Conservation (phyloP, 1,140 invertebrate species). For the Oncopodura yosiiana region DNA sequence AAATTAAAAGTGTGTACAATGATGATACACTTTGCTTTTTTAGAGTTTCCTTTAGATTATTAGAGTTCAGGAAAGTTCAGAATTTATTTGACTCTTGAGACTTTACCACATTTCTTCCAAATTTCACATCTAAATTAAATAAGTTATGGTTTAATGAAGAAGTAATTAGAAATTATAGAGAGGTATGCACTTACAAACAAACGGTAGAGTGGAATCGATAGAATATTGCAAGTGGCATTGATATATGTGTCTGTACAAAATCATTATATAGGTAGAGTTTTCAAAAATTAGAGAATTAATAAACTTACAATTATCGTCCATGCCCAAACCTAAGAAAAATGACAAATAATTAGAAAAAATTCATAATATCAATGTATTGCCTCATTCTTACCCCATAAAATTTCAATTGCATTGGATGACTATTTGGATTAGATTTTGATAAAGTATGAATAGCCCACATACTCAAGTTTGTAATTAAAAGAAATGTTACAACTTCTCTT, state of each 20-base stretch:
- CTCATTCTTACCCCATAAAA: slow-evolving; percentile 56
- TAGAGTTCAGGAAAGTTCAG: no score
- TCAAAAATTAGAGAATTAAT: not conserved
- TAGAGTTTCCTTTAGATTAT: no score
- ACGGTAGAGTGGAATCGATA: slow-evolving; percentile 66
- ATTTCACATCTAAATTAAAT: no score
- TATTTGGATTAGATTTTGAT: slow-evolving; percentile 70
- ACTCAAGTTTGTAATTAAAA: slow-evolving; percentile 72
- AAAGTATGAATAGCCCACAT: slow-evolving; percentile 77
- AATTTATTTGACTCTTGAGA: no score
- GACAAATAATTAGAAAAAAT: not conserved
- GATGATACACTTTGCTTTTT: no score
- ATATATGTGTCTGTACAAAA: slow-evolving; percentile 44
- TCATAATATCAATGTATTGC: not conserved
- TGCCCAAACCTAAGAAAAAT: slow-evolving; percentile 39
- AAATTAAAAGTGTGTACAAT: no score
- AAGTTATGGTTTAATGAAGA: no score
- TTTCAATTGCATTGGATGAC: slow-evolving; percentile 61
- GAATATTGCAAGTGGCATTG: slow-evolving; percentile 52
- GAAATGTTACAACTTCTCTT: slow-evolving; percentile 69
- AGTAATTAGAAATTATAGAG: no score
- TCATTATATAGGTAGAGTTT: not conserved
- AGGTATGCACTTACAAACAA: no score
- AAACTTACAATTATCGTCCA: slow-evolving; percentile 50
- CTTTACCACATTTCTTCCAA: slow-evolving; percentile 57